phyloP scores from a whole-genome alignment of 2,113 vertebrate genomes.

The Calyptommatus sinebrachiatus region DNA sequence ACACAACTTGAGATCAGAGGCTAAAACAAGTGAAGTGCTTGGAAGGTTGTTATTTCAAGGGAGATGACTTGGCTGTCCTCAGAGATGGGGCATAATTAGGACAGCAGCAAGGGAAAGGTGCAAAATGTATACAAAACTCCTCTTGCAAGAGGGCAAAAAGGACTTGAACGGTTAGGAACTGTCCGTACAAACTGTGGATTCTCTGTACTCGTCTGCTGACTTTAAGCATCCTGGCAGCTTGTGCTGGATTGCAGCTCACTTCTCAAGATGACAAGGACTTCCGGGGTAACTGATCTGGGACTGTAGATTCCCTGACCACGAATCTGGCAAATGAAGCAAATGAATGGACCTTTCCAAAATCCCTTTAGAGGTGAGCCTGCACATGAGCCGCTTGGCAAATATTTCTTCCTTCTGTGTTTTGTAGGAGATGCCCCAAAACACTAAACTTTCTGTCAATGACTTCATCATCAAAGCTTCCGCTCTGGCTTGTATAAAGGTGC shows the following conservation, averaged over 20 bases:
- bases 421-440: slow-evolving; percentile 84
- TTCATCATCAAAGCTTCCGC: slow-evolving; percentile 97
- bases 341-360: neutral
- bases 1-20: neutral
- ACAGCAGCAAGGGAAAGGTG: neutral
- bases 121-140: neutral
- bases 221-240: fast-evolving
- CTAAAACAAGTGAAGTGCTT: neutral
- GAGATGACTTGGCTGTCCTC: neutral
- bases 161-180: no score
- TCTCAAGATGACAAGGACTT: neutral
- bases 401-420: slow-evolving; percentile 8
- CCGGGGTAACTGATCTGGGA: neutral
- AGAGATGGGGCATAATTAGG: neutral
- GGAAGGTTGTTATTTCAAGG: neutral
- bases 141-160: no score
- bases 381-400: slow-evolving; percentile 26
- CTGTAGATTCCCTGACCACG: neutral
- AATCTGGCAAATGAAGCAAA: neutral
- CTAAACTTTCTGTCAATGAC: slow-evolving; percentile 96
- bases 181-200: neutral
- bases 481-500: slow-evolving; percentile 93
- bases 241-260: neutral
- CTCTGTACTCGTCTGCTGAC: neutral
- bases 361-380: neutral